Evolutionary conservation across 2,888 invertebrate species (phyloP).

Genomic region (Colletes collaris): DNA sequence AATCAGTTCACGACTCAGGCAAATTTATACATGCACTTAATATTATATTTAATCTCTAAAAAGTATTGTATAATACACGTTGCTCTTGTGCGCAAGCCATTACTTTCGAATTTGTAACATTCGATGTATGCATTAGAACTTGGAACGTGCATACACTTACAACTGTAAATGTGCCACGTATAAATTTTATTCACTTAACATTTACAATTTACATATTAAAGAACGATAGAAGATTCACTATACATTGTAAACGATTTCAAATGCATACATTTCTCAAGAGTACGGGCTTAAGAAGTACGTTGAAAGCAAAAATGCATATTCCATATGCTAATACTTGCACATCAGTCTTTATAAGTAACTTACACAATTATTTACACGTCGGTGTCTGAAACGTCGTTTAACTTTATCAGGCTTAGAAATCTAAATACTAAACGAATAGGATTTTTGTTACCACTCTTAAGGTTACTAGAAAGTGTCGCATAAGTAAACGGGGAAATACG

Average conservation of each 20-base stretch:
- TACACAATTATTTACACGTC: slow-evolving; percentile 27
- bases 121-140: neutral
- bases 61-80: slow-evolving; percentile 15
- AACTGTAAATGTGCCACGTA: neutral
- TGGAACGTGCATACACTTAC: neutral
- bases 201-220: neutral
- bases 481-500: neutral
- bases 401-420: neutral
- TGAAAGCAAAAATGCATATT: slow-evolving; percentile 8
- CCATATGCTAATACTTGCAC: slow-evolving; percentile 29
- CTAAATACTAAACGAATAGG: neutral
- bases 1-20: slow-evolving; percentile 11
- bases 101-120: neutral
- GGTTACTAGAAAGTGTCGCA: neutral
- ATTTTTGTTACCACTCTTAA: slow-evolving; percentile 7
- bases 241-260: neutral
- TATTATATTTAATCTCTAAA: slow-evolving; percentile 2
- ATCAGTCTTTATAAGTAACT: slow-evolving; percentile 42
- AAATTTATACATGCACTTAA: slow-evolving; percentile 39
- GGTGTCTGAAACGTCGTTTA: neutral
- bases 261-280: slow-evolving; percentile 4
- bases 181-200: neutral
- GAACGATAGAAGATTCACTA: neutral
- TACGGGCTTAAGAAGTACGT: neutral
- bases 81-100: slow-evolving; percentile 13